These are phyloP conservation scores for Diabrotica undecimpunctata DNA, from an alignment of 1,140 invertebrate genomes.

Conservation along the genomic window DNA sequence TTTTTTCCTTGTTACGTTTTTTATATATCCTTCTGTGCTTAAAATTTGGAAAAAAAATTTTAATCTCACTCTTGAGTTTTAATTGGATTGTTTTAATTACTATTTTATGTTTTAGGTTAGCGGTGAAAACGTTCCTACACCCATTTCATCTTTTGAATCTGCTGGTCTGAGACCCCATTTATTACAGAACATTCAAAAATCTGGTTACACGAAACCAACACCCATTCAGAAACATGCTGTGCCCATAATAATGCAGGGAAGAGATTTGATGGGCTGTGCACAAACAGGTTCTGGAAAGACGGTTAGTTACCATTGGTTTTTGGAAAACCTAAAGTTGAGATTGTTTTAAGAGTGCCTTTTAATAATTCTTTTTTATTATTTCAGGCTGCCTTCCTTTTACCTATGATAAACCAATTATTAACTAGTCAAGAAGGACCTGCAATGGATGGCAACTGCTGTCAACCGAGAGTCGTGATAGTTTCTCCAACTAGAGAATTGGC, in stretches of 20 bases:
- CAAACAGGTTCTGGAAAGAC: constrained; percentile 95
- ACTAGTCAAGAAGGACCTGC: constrained; percentile 54
- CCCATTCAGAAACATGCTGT: constrained; percentile 91
- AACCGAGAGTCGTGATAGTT: constrained; percentile 72
- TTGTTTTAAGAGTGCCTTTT: too few relatives aligned
- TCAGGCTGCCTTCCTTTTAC: constrained; percentile 86
- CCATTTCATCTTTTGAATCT: constrained; percentile 68
- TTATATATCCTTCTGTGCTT: too few relatives aligned
- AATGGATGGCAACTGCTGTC: constrained; percentile 49
- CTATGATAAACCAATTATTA: constrained; percentile 76
- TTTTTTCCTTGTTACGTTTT: too few relatives aligned
- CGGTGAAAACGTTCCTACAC: constrained; percentile 62
- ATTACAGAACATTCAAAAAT: constrained; percentile 73
- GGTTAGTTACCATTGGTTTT: constrained; percentile 15
- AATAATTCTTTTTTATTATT: constrained; percentile 28
- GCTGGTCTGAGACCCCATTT: constrained; percentile 65
- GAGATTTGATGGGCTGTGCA: constrained; percentile 95
- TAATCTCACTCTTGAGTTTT: not conserved
- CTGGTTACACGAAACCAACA: constrained; percentile 82
- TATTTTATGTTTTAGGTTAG: constrained; percentile 56
- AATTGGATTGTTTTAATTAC: not conserved
- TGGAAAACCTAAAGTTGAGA: too few relatives aligned
- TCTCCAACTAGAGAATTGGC: constrained; percentile 90
- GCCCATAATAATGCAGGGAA: constrained; percentile 71
- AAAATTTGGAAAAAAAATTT: too few relatives aligned